Conservation (phyloP, 2,797 vertebrate species). For the Tragelaphus oryx region DNA sequence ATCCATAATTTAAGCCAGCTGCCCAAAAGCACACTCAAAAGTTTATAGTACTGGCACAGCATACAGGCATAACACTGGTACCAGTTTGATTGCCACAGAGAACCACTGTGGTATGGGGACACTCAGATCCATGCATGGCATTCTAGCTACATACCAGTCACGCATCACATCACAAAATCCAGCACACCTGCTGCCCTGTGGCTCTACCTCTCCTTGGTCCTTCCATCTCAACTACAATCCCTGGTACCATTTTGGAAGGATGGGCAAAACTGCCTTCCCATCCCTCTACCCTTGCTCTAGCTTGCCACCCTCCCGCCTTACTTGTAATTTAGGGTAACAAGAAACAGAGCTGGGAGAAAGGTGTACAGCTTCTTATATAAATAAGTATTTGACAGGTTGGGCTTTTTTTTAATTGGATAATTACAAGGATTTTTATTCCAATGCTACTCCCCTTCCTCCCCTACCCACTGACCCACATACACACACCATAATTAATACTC, state of each 20-base stretch:
- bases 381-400: neutral
- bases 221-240: neutral
- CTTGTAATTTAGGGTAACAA: neutral
- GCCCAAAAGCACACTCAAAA: neutral
- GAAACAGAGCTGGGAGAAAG: neutral
- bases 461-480: accelerated
- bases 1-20: neutral
- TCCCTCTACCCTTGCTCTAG: neutral
- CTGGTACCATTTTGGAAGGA: neutral
- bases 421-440: neutral
- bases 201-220: neutral
- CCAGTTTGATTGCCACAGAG: neutral
- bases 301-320: neutral
- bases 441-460: neutral
- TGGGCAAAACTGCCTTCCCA: neutral
- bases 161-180: neutral
- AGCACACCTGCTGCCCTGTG: neutral
- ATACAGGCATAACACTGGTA: neutral
- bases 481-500: neutral
- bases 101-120: neutral
- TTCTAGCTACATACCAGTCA: neutral
- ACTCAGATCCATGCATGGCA: neutral
- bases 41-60: no score
- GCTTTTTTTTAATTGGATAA: neutral
- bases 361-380: neutral